These are phyloP conservation scores for Potamilus streckersoni DNA, from an alignment of 1,140 invertebrate species.

Conservation along the genomic window DNA sequence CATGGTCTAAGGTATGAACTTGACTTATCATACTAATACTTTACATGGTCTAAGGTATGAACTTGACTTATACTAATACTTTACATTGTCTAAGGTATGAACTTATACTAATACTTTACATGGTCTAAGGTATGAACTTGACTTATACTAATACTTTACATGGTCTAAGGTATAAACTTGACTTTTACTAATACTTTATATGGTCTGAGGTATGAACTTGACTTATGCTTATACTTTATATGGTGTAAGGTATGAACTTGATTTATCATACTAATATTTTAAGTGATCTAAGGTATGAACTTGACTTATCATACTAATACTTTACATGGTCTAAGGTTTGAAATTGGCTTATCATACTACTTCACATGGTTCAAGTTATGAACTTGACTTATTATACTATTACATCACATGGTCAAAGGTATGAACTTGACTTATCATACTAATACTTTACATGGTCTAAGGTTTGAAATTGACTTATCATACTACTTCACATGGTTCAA, in stretches of 20 bases:
- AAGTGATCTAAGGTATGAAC: conserved; percentile 67
- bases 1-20: conserved; percentile 35
- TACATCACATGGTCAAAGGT: too few species aligned
- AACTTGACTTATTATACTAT: too few species aligned
- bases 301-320: conserved; percentile 65
- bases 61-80: not conserved
- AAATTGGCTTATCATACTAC: conserved; percentile 68
- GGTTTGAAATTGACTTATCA: too few species aligned
- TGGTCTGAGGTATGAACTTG: conserved; percentile 41
- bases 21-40: conserved; percentile 68
- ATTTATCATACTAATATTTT: conserved; percentile 68
- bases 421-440: conserved; percentile 66
- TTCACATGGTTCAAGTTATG: conserved; percentile 67
- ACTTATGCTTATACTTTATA: conserved; percentile 56
- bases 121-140: conserved; percentile 54
- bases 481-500: too few species aligned
- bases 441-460: conserved; percentile 68
- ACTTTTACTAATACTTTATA: too few species aligned
- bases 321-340: conserved; percentile 3
- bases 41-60: conserved; percentile 67
- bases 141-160: too few species aligned
- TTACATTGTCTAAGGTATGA: too few species aligned
- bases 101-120: conserved; percentile 66
- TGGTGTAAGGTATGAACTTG: conserved; percentile 40
- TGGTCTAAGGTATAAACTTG: too few species aligned